Evolutionary conservation across 2,113 vertebrate genomes (phyloP), one percentile per base, ranked within the genome.

Genomic region (Garra rufa): DNA sequence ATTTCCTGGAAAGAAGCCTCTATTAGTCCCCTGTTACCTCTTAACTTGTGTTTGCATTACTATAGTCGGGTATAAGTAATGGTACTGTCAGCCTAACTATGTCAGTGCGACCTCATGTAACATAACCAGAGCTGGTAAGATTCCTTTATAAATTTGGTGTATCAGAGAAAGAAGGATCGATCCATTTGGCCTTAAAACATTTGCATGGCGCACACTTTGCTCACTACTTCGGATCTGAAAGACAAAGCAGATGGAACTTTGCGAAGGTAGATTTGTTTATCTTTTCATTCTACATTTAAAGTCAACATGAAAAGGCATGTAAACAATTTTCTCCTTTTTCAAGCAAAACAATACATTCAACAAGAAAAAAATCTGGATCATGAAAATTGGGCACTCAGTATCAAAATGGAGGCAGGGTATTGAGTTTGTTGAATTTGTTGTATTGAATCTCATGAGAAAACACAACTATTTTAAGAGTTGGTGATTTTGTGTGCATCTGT

Each of bases 1-100:
- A 84, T 78, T 88, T 87, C 83, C 81, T 71, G 75, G 21, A n/a
- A 71, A 85, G 89, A 89, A 85, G 85, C 83, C 83, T 88, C 87
- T 82, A 88, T 89, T 89, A 89, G 85, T 57, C 77, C 81, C 76
- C 65, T 0, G 61, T 85, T 85, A 83, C 79, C 74, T 81, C 52
- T 57, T 75, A 28, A 76, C 75, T 76, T 48, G 38, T 83, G 81
- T 89, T 87, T 82, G 81, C 81, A 87, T 76, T 87, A 83, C 69
- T 76, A 82, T 48, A 55, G 55, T 82, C 28, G 1, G 26, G 21
- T n/a, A 61, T 76, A 81, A 57, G 73, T 74, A 74, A 41, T 74
- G 28, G 10, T 80, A 14, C 26, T 67, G 43, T 67, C 59, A 46
- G 57, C 17, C 13, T 21, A 80, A 48, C 59, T n/a, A 10, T 73